phyloP scores from a whole-genome alignment of 2,888 invertebrate genomes.

The Nebria brevicollis region DNA sequence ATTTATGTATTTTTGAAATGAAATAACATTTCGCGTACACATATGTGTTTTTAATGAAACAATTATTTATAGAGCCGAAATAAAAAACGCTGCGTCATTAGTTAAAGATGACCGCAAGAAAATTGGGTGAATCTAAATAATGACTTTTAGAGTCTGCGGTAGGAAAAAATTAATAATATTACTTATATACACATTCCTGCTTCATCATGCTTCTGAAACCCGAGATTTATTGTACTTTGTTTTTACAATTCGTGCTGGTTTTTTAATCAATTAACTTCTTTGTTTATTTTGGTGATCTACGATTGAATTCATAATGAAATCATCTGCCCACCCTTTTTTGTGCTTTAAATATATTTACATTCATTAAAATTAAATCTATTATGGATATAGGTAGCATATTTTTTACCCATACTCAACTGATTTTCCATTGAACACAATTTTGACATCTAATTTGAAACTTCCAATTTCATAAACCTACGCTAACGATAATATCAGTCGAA shows the following conservation, averaged over 20 bases:
- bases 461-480: neutral
- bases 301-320: slow-evolving; percentile 1
- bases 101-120: slow-evolving; percentile 7
- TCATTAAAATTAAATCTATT: neutral
- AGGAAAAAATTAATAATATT: slow-evolving; percentile 1
- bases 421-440: neutral
- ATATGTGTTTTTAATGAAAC: slow-evolving; percentile 13
- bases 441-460: neutral
- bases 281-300: neutral
- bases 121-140: neutral
- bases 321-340: neutral
- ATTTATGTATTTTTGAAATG: neutral
- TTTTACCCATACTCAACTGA: too few species aligned
- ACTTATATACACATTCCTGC: neutral
- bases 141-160: slow-evolving; percentile 1
- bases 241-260: neutral
- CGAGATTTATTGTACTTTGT: neutral
- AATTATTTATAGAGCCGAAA: slow-evolving; percentile 3
- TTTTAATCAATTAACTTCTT: neutral
- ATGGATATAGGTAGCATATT: neutral
- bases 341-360: neutral
- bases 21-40: neutral
- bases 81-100: slow-evolving; percentile 8
- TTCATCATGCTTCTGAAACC: slow-evolving; percentile 1
- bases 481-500: neutral